phyloP scores from a whole-genome alignment of 1,140 invertebrate species.

The Asobara japonica region DNA sequence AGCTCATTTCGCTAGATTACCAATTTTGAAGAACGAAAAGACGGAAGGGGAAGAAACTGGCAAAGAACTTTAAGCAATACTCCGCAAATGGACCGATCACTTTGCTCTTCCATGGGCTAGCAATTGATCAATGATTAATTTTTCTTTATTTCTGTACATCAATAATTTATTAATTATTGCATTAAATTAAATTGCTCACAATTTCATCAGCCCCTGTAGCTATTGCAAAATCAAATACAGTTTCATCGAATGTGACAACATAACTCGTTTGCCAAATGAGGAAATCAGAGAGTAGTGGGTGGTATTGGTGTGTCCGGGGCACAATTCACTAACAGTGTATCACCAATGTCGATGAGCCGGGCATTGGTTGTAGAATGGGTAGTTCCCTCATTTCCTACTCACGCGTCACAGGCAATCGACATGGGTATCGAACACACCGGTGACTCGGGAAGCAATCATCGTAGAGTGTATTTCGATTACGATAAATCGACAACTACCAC shows the following conservation, averaged over 20 bases:
- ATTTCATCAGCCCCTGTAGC: not conserved
- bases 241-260: slow-evolving; percentile 8
- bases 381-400: slow-evolving; percentile 27
- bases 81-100: too few species aligned
- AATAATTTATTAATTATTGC: too few species aligned
- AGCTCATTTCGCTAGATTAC: too few species aligned
- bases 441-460: slow-evolving; percentile 29
- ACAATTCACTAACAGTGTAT: slow-evolving; percentile 12
- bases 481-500: slow-evolving; percentile 24
- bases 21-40: too few species aligned
- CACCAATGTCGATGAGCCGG: slow-evolving; percentile 19
- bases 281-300: slow-evolving; percentile 1
- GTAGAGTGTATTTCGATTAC: slow-evolving; percentile 28
- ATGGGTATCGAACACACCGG: slow-evolving; percentile 22
- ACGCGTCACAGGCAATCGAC: slow-evolving; percentile 24
- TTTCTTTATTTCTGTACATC: too few species aligned
- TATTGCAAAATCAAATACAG: slow-evolving; percentile 1
- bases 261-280: slow-evolving; percentile 15
- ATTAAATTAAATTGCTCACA: not conserved
- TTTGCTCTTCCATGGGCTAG: too few species aligned
- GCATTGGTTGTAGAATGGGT: slow-evolving; percentile 12
- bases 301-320: not conserved
- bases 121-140: too few species aligned
- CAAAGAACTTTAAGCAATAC: too few species aligned
- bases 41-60: too few species aligned